Conservation (phyloP, 2,113 vertebrate species). For the Rhegmatorhina hoffmannsi region DNA sequence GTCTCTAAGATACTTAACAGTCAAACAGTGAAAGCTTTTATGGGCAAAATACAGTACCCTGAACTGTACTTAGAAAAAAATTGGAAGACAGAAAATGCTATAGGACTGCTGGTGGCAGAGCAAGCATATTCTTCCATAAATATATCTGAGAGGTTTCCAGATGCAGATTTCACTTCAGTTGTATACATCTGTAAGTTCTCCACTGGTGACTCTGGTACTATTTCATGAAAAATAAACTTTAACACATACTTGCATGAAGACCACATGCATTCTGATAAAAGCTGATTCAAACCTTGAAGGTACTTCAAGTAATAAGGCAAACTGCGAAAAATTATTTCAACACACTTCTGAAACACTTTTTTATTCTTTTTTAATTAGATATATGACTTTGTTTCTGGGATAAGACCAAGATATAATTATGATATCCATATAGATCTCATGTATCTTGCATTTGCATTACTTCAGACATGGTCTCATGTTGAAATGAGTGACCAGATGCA, state of each 20-base stretch:
- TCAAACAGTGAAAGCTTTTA: background rate
- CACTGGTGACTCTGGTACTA: background rate
- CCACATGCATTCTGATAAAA: background rate
- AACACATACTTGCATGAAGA: background rate
- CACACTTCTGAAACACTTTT: background rate
- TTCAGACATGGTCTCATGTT: background rate
- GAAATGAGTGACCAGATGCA: background rate
- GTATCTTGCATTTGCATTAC: background rate
- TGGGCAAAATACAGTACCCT: background rate
- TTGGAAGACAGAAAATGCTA: background rate
- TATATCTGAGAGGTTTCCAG: background rate
- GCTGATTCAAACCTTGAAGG: background rate
- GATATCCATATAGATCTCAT: background rate
- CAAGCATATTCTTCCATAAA: background rate
- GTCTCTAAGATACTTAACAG: background rate
- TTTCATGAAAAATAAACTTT: background rate
- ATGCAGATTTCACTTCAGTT: background rate
- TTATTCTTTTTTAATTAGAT: background rate
- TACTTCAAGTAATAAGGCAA: background rate
- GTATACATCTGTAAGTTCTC: background rate
- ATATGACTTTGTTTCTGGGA: background rate
- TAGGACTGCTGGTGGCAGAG: background rate
- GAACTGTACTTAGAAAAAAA: background rate
- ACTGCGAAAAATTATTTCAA: background rate
- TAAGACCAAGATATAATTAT: background rate